Percentiles rank a stretch among this genome's conserved stretches.
These are phyloP conservation scores for Suricata suricatta DNA, from an alignment of 2,113 vertebrate species.

Conservation along the genomic window DNA sequence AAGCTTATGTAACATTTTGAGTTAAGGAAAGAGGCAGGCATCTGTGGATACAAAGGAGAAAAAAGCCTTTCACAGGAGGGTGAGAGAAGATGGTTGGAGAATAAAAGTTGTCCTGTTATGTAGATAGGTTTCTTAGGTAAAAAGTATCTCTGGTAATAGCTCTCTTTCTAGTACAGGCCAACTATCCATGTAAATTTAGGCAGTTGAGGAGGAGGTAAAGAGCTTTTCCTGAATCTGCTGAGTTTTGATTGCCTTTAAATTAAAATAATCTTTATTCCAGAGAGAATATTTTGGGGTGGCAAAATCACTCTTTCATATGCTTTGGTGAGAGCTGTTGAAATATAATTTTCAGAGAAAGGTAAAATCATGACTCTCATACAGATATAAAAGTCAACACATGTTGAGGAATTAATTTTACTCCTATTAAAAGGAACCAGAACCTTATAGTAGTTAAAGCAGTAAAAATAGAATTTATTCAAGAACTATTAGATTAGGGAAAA, in stretches of 20 bases:
- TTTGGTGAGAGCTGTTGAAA: conserved; percentile 22
- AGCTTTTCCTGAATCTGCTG: not conserved
- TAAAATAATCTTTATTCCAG: not conserved
- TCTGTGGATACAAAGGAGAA: not conserved
- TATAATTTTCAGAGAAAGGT: conserved; percentile 24
- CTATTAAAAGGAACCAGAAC: conserved; percentile 4
- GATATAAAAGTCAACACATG: conserved; percentile 25
- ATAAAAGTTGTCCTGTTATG: not conserved
- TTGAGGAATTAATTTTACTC: conserved; percentile 38
- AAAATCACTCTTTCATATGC: not conserved
- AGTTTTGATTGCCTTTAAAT: not conserved
- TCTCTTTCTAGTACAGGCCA: not conserved
- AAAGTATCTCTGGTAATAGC: not conserved
- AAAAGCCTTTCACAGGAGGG: not conserved
- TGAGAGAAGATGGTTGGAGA: not conserved
- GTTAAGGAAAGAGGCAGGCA: not conserved
- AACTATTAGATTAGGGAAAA: conserved; percentile 5
- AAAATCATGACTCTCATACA: conserved; percentile 23
- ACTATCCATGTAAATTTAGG: not conserved
- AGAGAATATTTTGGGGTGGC: not conserved
- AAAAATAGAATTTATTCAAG: conserved; percentile 10
- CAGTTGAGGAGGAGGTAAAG: not conserved
- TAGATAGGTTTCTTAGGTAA: not conserved
- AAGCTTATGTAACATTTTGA: not conserved
- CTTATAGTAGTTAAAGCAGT: not conserved